Evolutionary conservation across 2,113 vertebrate genomes (phyloP).

Genomic region (Leuciscus idus): DNA sequence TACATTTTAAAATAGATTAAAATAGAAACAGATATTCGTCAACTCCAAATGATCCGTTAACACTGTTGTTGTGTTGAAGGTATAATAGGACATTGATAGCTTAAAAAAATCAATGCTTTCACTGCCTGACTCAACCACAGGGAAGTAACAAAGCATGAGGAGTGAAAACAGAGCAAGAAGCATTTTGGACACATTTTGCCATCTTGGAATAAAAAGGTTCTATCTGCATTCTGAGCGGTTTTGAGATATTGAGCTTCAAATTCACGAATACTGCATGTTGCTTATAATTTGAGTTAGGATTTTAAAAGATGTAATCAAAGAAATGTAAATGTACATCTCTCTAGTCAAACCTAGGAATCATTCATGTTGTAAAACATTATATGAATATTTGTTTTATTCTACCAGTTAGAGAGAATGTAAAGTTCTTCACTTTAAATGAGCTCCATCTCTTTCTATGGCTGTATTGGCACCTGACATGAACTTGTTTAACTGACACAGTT

Average conservation of each 20-base stretch:
- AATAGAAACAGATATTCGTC: not conserved
- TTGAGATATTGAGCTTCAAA: no score
- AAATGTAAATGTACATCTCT: not conserved
- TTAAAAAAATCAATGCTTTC: not conserved
- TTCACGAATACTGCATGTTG: no score
- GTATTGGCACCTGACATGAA: not conserved
- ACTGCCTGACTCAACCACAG: not conserved
- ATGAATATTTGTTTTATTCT: not conserved
- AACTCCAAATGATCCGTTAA: no score
- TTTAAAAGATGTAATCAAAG: no score
- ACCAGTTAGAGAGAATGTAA: not conserved
- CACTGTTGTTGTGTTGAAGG: no score
- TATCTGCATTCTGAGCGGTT: no score
- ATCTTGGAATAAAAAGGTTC: no score
- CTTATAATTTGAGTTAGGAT: no score
- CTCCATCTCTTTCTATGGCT: not conserved
- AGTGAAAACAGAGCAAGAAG: not conserved
- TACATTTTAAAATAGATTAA: not conserved
- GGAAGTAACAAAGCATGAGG: not conserved
- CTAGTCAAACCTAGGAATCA: not conserved
- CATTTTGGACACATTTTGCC: not conserved
- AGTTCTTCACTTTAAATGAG: not conserved
- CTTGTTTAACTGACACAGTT: conserved; percentile 27
- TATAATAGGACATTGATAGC: no score
- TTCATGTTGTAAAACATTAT: not conserved